Evolutionary conservation across 1,140 invertebrate species (phyloP).

Genomic region (Drosophila nasuta): DNA sequence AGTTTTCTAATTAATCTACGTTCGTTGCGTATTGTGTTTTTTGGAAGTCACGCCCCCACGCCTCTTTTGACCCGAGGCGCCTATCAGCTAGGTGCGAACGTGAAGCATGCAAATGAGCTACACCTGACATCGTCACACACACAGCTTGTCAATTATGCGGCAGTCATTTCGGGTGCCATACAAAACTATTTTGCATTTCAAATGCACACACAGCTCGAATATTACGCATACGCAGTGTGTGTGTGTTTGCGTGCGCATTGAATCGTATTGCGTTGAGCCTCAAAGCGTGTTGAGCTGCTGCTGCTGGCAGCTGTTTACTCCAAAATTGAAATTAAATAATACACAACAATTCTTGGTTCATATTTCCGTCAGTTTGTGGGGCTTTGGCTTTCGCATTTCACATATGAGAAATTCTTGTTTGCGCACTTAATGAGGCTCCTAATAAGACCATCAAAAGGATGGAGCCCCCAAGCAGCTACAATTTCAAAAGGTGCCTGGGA

Average conservation of each 20-base stretch:
- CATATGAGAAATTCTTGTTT: conserved; percentile 43
- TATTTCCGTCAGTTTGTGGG: background rate
- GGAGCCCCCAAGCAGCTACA: background rate
- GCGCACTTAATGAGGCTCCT: conserved; percentile 53
- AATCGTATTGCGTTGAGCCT: background rate
- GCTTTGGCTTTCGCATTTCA: conserved; percentile 33
- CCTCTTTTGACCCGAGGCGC: conserved; percentile 33
- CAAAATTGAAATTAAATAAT: conserved; percentile 77
- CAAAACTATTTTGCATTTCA: conserved; percentile 77
- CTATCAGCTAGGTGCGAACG: conserved; percentile 62
- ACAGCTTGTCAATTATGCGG: conserved; percentile 53
- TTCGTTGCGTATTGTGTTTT: conserved; percentile 6
- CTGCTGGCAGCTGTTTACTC: conserved; percentile 37
- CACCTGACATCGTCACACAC: conserved; percentile 16
- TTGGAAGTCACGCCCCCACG: background rate
- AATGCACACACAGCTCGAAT: conserved; percentile 57
- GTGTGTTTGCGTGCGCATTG: conserved; percentile 33
- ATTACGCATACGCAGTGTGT: conserved; percentile 69
- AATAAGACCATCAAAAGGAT: conserved; percentile 9
- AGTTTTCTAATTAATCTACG: background rate
- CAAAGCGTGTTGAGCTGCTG: background rate
- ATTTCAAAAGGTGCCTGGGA: conserved; percentile 47
- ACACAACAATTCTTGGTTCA: conserved; percentile 44
- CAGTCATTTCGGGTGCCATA: conserved; percentile 59
- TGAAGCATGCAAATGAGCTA: conserved; percentile 73